Conservation (phyloP, 2,797 vertebrate genomes). For the Australoheros facetus region DNA sequence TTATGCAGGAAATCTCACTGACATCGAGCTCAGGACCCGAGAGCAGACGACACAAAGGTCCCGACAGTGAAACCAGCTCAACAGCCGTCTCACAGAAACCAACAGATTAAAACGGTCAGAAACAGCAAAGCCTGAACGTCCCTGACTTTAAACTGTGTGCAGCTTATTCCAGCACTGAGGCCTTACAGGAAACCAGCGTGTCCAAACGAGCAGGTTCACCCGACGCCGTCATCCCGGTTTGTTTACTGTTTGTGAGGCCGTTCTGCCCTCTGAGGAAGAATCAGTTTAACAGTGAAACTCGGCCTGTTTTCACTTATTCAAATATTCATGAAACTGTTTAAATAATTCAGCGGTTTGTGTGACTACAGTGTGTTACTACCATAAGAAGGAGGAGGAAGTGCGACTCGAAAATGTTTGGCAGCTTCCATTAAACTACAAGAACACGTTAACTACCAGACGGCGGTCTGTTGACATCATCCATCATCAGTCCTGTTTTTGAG, state of each 20-base stretch:
- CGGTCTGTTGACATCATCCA: neutral
- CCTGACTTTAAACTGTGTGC: too few relatives aligned
- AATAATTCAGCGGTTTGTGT: neutral
- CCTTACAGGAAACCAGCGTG: neutral
- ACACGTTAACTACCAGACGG: neutral
- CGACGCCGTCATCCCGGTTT: neutral
- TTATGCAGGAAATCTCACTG: neutral
- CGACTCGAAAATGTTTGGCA: neutral
- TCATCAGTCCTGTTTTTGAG: neutral
- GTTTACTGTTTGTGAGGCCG: too few relatives aligned
- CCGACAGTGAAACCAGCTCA: fast-evolving
- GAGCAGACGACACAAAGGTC: neutral
- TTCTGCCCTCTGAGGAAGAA: neutral
- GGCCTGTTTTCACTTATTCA: neutral
- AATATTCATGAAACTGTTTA: neutral
- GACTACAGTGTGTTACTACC: neutral
- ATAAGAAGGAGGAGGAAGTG: too few relatives aligned
- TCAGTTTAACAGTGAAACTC: neutral
- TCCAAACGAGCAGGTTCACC: neutral
- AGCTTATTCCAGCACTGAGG: neutral
- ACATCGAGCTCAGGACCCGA: neutral
- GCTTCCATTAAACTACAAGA: neutral
- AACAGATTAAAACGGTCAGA: too few relatives aligned
- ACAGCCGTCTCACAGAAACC: neutral
- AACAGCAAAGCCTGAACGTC: too few relatives aligned